Base-by-base conservation (phyloP, 1,140 invertebrate species). In the Pantala flavescens region DNA sequence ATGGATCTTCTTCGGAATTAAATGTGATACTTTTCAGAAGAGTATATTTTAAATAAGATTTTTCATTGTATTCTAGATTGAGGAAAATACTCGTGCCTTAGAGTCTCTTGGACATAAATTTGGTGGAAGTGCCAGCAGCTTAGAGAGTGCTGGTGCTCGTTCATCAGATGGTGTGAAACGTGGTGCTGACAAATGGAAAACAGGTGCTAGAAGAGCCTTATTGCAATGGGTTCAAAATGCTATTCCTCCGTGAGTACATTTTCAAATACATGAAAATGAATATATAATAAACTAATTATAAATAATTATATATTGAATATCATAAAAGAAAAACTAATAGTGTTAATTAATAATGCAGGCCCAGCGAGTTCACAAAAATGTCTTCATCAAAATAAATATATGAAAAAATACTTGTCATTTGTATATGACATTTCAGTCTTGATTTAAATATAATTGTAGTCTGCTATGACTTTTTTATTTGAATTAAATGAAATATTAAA, bases 181-280 rank as follows among this genome's bases (percentile, higher is more conserved):
- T 77, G 83, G 81, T 76, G 83, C 77, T 80, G 91, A 93, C 79
- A 89, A 90, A 83, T 91, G 90, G 91, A 72, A 90, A 92, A 83
- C 89, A 93, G 93, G 94, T 71, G 95, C 94, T 75, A 90, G 93
- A 81, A 96, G 96, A 85, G 95, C 94, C 55, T 84, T 98, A 43
- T 83, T 98, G 71, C 91, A 95, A 79, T 98, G 97, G 97, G 96
- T 97, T 49, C 92, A 94, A 74, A 95, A 95, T 81, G 92, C 94
- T 24, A 84, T 98, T 78, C 93, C 94, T 80, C 94, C 94, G 94
- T 96, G 82, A 88, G 87, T 85, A n/a, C n/a, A 70, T 36, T 23
- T 21, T 23, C 28, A 5, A 36, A 3, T 72, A 24, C n/a, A 72
- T 19, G 14, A 12, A 12, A 72, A 24, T 23, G 23, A 24, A 72